A percentile compares a stretch with the other conserved stretches of the same genome.
phyloP scores from a whole-genome alignment of 1,140 invertebrate species.

The Macrobrachium nipponense region DNA sequence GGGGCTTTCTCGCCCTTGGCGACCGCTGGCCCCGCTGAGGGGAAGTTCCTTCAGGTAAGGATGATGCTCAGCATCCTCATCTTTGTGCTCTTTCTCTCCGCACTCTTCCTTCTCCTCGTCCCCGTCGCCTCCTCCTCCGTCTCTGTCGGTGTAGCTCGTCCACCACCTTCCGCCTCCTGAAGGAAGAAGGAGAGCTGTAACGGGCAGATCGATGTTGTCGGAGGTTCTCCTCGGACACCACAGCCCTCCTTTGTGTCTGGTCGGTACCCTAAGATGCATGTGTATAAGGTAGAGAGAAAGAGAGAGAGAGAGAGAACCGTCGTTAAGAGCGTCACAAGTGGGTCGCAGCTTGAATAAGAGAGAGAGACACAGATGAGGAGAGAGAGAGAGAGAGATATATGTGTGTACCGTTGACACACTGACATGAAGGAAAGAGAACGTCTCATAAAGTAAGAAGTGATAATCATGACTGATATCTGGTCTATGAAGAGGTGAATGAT shows the following conservation, averaged over 20 bases:
- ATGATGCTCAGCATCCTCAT: background rate
- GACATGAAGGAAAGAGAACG: background rate
- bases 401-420: background rate
- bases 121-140: too few relatives aligned
- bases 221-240: too few relatives aligned
- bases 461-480: too few relatives aligned
- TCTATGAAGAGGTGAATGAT: too few relatives aligned
- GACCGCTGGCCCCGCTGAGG: conserved; percentile 33
- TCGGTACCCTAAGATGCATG: too few relatives aligned
- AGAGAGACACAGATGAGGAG: background rate
- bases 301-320: background rate
- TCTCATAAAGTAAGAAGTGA: background rate
- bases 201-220: too few relatives aligned
- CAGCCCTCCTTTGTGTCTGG: too few relatives aligned
- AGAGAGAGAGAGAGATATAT: background rate
- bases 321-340: background rate
- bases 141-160: too few relatives aligned
- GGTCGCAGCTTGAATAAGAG: background rate
- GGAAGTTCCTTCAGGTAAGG: conserved; percentile 51
- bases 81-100: background rate
- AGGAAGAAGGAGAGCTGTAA: too few relatives aligned
- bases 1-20: conserved; percentile 48
- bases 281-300: too few relatives aligned
- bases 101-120: too few relatives aligned
- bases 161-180: too few relatives aligned